Evolutionary conservation across 1,140 invertebrate species (phyloP), one percentile per base, ranked within the genome.

Genomic region (Hyposmocoma kahamanoa): DNA sequence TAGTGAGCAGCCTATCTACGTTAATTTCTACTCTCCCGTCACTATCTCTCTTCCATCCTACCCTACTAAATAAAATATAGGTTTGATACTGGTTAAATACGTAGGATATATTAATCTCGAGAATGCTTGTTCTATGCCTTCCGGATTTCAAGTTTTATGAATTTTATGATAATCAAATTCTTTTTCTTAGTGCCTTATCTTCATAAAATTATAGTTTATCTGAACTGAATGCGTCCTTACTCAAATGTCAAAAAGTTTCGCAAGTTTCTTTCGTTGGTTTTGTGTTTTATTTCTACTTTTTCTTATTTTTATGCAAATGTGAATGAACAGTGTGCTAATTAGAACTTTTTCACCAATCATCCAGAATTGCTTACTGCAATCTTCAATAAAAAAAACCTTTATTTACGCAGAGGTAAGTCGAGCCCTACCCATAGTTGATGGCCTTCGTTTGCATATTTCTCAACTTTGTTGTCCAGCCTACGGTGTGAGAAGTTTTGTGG

Each of bases 401-500:
- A 13, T 36, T 15, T 36, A 6, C 8, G 18, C n/a, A 36, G 2
- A 36, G 32, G 32, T 36, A 36, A 36, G 32, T 36, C 10, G 18
- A 17, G 32, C 9, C 18, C 32, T 18, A 28, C 5, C 11, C 38
- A 21, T 52, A 53, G 50, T 55, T 55, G 50, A 56, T 67, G 72
- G 58, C 72, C 72, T 76, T 76, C 70, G 54, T 46, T 55, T 36
- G 55, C 47, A 55, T 71, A 72, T 76, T 76, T 71, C 72, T 67
- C 64, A 76, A 76, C 60, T 64, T 59, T 55, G 58, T 61, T 53
- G 45, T 55, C 50, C 65, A 57, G 34, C 59, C 59, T 59, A 68
- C 66, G 59, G 42, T 45, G 42, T 65, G 50, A 59, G 59, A 68
- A 69, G 52, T 63, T 60, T 64, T 65, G 64, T 62, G 56, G 53